Conservation (phyloP, 2,888 invertebrate genomes). For the Eulithis prunata region DNA sequence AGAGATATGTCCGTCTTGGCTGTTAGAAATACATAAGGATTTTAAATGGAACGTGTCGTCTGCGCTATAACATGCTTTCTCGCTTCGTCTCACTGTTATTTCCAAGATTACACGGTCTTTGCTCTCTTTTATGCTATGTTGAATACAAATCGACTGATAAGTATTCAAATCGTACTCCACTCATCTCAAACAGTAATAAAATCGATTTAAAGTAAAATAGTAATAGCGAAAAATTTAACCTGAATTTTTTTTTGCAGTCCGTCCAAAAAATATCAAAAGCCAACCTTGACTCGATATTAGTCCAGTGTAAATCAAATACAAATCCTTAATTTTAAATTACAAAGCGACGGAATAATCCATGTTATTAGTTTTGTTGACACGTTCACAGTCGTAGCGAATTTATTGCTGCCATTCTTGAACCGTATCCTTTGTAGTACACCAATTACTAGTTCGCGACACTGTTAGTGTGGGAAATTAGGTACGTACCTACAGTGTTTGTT, state of each 20-base stretch:
- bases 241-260: no score
- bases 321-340: slow-evolving; percentile 37
- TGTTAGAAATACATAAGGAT: slow-evolving; percentile 23
- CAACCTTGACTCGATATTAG: not conserved
- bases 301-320: slow-evolving; percentile 27
- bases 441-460: slow-evolving; percentile 55
- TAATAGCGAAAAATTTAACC: no score
- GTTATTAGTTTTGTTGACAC: slow-evolving; percentile 71
- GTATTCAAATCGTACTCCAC: not conserved
- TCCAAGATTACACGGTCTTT: slow-evolving; percentile 11
- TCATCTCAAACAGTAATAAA: no score
- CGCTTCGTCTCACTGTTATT: not conserved
- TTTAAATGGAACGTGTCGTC: slow-evolving; percentile 14
- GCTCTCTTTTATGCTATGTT: slow-evolving; percentile 10
- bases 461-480: slow-evolving; percentile 78
- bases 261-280: no score
- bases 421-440: slow-evolving; percentile 52
- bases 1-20: slow-evolving; percentile 34
- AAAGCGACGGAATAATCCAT: slow-evolving; percentile 57
- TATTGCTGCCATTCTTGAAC: slow-evolving; percentile 61
- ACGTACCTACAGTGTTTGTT: slow-evolving; percentile 38
- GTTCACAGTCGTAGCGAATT: slow-evolving; percentile 65
- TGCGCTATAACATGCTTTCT: slow-evolving; percentile 6
- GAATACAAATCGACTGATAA: slow-evolving; percentile 8
- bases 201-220: no score